These are phyloP conservation scores for Daphoenositta chrysoptera DNA, from an alignment of 2,113 vertebrate genomes.

Conservation along the genomic window DNA sequence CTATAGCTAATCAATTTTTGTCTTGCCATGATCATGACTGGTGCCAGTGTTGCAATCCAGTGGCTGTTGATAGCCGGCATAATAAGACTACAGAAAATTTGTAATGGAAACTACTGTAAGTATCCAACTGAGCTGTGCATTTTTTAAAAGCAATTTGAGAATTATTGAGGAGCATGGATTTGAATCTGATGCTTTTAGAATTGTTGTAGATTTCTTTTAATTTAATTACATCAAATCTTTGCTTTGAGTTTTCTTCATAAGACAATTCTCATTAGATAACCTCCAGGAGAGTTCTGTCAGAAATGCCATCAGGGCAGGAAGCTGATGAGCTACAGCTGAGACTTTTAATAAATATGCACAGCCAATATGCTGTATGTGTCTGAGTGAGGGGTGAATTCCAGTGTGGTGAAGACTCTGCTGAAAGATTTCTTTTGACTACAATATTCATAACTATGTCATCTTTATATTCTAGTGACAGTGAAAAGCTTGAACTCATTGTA, in stretches of 20 bases:
- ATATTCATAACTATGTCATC: background rate
- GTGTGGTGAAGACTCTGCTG: background rate
- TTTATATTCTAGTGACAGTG: background rate
- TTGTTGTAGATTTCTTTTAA: background rate
- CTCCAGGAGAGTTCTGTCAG: background rate
- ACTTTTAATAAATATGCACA: background rate
- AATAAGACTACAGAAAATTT: background rate
- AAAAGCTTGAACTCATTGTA: background rate
- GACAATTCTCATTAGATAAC: background rate
- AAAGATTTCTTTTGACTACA: background rate
- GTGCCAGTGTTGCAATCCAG: background rate
- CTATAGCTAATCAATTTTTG: background rate
- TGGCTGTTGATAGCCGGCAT: background rate
- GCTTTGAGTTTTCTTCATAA: background rate
- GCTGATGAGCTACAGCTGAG: background rate
- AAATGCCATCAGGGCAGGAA: background rate
- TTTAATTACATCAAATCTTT: background rate
- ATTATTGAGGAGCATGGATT: background rate
- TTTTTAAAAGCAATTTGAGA: background rate
- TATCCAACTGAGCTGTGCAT: background rate
- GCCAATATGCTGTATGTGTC: accelerated
- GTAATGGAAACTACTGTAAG: background rate
- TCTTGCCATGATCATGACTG: background rate
- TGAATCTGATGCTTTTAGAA: background rate
- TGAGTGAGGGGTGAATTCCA: background rate